Percentiles rank a stretch among this genome's conserved stretches.
These are phyloP conservation scores for Passerculus sandwichensis DNA, from an alignment of 2,797 vertebrate genomes.

Conservation along the genomic window DNA sequence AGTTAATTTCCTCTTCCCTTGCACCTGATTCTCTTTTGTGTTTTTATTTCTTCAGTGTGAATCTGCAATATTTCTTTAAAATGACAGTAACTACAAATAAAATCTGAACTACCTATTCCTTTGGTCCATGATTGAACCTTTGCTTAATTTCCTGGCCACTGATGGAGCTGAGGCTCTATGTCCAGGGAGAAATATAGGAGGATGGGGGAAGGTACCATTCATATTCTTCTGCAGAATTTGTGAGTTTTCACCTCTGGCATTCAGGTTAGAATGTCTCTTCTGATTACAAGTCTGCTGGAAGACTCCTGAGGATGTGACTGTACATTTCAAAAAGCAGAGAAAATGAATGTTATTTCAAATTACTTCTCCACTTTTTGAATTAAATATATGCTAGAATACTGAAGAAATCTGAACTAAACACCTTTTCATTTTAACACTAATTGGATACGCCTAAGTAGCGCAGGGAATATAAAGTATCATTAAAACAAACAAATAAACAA, in stretches of 20 bases:
- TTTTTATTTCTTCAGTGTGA: neutral
- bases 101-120: neutral
- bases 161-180: neutral
- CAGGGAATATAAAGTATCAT: neutral
- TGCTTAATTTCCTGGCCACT: neutral
- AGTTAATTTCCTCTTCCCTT: neutral
- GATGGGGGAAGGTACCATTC: neutral
- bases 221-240: neutral
- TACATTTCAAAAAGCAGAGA: constrained; percentile 17
- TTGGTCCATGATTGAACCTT: neutral
- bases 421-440: neutral
- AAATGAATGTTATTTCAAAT: constrained; percentile 1
- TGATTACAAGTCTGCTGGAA: neutral
- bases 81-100: neutral
- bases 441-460: neutral
- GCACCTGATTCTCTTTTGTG: neutral
- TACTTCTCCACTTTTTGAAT: neutral
- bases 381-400: neutral
- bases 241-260: neutral
- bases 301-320: neutral
- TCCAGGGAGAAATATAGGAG: neutral
- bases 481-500: neutral
- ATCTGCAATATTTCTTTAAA: neutral
- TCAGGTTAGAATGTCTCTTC: constrained; percentile 7
- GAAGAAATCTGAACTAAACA: neutral